Percentiles rank a stretch among this genome's conserved stretches.
phyloP scores from a whole-genome alignment of 2,888 invertebrate species.

The Helleia helle region DNA sequence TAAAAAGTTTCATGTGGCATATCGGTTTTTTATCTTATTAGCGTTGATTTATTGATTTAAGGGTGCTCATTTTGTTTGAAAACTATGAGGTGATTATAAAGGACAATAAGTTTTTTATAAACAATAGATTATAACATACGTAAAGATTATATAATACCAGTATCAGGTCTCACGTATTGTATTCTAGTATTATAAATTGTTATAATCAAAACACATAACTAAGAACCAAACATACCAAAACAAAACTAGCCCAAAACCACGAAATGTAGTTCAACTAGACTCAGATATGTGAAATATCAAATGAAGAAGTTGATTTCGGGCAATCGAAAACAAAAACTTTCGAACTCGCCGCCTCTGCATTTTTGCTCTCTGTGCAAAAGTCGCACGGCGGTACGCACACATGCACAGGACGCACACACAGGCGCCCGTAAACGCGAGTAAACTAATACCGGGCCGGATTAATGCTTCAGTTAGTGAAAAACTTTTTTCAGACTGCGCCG shows the following conservation, averaged over 20 bases:
- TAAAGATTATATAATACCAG: too few relatives aligned
- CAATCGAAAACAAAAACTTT: conserved; percentile 24
- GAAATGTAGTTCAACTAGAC: too few relatives aligned
- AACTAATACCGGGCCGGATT: conserved; percentile 74
- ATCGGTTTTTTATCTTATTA: neutral
- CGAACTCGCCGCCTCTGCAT: conserved; percentile 34
- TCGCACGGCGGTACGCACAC: conserved; percentile 59
- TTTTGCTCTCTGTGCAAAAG: conserved; percentile 56
- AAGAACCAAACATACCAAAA: too few relatives aligned
- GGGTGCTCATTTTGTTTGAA: too few relatives aligned
- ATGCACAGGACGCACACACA: conserved; percentile 46
- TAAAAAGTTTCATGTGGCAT: neutral
- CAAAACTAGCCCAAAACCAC: too few relatives aligned
- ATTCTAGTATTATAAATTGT: too few relatives aligned
- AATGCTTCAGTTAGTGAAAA: conserved; percentile 76
- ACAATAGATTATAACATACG: too few relatives aligned
- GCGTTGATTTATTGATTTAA: neutral
- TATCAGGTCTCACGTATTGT: too few relatives aligned
- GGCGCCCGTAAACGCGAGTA: conserved; percentile 60
- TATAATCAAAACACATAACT: too few relatives aligned
- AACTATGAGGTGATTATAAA: too few relatives aligned
- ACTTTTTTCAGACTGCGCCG: conserved; percentile 72
- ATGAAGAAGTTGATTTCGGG: conserved; percentile 28
- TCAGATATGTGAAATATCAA: too few relatives aligned
- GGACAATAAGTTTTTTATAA: too few relatives aligned